Evolutionary conservation across 2,113 vertebrate genomes (phyloP).

Genomic region (Lonchura striata): DNA sequence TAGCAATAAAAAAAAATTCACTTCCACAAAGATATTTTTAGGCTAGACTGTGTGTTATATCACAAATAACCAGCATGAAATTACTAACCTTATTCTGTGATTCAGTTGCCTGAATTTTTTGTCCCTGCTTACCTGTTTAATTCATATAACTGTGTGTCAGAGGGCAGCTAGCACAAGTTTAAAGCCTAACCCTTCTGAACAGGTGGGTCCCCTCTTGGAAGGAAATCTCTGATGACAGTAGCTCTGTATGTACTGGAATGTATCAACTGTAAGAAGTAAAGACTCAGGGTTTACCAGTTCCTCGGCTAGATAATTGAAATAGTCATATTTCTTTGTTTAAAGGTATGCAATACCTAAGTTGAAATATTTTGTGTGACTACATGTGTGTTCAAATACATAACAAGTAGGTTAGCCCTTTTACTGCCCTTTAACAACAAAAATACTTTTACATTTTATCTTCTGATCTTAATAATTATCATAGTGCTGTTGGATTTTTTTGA

Average conservation of each 20-base stretch:
- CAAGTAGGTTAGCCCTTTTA: neutral
- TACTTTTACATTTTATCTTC: neutral
- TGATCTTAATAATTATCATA: neutral
- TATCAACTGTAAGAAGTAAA: neutral
- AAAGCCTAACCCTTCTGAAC: neutral
- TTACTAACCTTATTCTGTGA: neutral
- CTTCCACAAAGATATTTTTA: neutral
- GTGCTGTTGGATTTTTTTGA: neutral
- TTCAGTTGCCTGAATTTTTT: neutral
- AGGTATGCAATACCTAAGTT: neutral
- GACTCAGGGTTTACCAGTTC: neutral
- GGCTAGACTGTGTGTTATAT: neutral
- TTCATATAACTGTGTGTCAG: neutral
- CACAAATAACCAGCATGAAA: neutral
- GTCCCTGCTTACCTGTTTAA: neutral
- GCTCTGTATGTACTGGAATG: neutral
- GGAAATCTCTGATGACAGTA: neutral
- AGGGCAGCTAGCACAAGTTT: neutral
- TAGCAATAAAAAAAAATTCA: neutral
- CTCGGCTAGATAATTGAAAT: neutral
- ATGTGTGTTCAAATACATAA: neutral
- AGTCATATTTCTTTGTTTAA: neutral
- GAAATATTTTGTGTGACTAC: neutral
- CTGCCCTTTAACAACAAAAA: neutral
- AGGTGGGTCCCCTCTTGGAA: neutral